These are phyloP conservation scores for Craniophora ligustri DNA, from an alignment of 2,888 invertebrate genomes.

Conservation along the genomic window DNA sequence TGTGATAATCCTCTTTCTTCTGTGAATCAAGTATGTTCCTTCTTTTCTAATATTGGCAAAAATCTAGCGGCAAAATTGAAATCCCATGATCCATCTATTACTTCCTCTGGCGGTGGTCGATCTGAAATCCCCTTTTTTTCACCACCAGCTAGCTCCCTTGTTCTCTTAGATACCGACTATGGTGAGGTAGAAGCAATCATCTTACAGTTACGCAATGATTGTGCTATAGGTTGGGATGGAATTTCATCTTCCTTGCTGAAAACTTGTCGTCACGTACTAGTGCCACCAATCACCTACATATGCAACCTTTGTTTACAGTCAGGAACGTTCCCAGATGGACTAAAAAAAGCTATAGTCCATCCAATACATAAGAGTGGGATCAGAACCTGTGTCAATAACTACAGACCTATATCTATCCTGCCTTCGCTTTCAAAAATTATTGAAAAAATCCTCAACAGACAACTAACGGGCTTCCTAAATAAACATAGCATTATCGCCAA, in stretches of 20 bases:
- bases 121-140: not conserved
- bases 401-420: not conserved
- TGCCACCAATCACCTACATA: not conserved
- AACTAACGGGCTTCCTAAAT: not conserved
- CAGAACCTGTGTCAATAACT: not conserved
- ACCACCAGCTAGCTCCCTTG: not conserved
- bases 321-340: slow-evolving; percentile 1
- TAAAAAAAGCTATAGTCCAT: slow-evolving; percentile 3
- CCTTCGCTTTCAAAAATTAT: not conserved
- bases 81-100: not conserved
- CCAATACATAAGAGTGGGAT: slow-evolving; percentile 1
- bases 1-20: not conserved
- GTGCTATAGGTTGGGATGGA: slow-evolving; percentile 3
- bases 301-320: not conserved
- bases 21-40: slow-evolving; percentile 1
- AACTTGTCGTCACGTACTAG: not conserved
- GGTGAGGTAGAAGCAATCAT: not conserved
- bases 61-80: not conserved
- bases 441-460: not conserved
- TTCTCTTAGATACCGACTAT: not conserved
- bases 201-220: slow-evolving; percentile 1
- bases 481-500: not conserved
- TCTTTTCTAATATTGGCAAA: slow-evolving; percentile 2
- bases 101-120: not conserved
- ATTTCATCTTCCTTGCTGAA: not conserved